Evolutionary conservation across 2,113 vertebrate genomes (phyloP), one percentile per base, ranked within the genome.

Genomic region (Planiliza haematocheilus): DNA sequence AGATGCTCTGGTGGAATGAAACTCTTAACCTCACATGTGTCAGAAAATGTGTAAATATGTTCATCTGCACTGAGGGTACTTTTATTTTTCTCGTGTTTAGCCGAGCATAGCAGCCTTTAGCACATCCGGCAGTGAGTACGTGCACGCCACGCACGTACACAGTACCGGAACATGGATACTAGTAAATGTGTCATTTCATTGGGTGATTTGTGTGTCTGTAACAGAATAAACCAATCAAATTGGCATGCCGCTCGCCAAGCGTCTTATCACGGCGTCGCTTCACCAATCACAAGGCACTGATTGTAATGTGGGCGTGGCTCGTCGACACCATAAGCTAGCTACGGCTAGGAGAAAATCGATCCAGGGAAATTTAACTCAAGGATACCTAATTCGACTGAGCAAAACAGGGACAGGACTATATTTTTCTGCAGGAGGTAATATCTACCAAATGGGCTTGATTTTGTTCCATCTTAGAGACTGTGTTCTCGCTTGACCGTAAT

Each of bases 391-490:
- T 30, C 38, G 60, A 83, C 59, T 78, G 43, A 71, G 21, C 0
- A 37, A 46, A 78, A 45, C 34, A 14, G 67, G 78, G 21, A 84
- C 65, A 75, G 34, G 20, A 20, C 24, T 20, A 24, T 38, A 59
- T 20, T 2, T 30, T 21, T 11, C 66, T 48, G 89, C 91, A 88
- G 93, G 85, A 94, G 93, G 93, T 94, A 93, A 88, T 8, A 2
- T 56, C 12, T 24, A 4, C 0, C n/a, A 9, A 53, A 36, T 4
- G 0, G 1, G 2, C 13, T 20, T 24, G 0, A 16, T 52, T 72
- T 10, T n/a, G 3, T 61, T 39, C 2, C 30, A 1, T 7, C 1
- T 0, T 5, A 1, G 1, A 16, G 2, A 8, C 4, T 0, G 12
- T 16, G 10, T 36, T 49, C 12, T 58, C 4, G 51, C 49, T 56